A percentile compares a stretch with the other conserved stretches of the same genome.
phyloP scores from a whole-genome alignment of 2,113 vertebrate genomes.

The Sander vitreus region DNA sequence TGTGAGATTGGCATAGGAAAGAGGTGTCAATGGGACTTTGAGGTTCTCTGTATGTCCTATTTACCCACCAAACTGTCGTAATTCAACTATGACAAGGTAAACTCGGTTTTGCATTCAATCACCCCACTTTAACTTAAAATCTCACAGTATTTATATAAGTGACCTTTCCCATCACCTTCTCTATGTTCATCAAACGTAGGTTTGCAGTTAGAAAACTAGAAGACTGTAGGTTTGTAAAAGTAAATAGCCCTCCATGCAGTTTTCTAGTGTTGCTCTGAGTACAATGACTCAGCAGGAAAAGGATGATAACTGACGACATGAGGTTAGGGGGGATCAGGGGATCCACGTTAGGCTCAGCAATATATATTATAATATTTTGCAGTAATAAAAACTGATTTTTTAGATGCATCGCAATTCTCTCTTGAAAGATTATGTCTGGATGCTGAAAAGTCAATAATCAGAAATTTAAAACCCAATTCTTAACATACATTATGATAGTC shows the following conservation, averaged over 20 bases:
- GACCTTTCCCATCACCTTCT: not conserved
- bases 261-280: not conserved
- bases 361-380: not conserved
- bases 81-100: no score
- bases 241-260: not conserved
- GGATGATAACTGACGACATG: not conserved
- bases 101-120: no score
- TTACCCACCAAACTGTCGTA: no score
- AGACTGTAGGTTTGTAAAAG: not conserved
- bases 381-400: not conserved
- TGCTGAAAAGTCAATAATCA: no score
- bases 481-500: no score
- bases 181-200: not conserved
- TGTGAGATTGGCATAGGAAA: no score
- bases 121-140: no score
- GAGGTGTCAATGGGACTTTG: no score
- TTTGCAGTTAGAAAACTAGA: not conserved
- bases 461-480: no score
- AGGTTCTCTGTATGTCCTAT: no score
- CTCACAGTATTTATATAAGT: not conserved
- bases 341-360: not conserved
- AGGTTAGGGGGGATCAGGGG: not conserved
- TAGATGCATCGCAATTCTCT: no score
- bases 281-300: not conserved
- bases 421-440: no score